Base-by-base conservation (phyloP, 2,888 invertebrate species). In the Allygus modestus region DNA sequence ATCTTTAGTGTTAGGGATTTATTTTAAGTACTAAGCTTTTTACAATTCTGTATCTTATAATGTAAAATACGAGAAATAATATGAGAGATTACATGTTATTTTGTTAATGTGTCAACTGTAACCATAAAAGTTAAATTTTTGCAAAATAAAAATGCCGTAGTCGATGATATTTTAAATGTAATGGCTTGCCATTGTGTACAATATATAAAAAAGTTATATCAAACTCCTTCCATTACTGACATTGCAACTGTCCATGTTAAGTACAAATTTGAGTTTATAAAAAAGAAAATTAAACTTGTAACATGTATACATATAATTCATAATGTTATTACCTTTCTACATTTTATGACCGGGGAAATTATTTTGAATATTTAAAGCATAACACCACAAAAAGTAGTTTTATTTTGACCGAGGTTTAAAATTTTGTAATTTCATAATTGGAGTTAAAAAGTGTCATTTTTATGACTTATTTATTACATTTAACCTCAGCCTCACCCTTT, bases 101-200 rank as follows among this genome's bases (percentile, higher is more conserved):
- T 54, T 54, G 23, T 54, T 54, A 54, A 23, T 54, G 54, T 46
- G 46, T 46, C 46, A 46, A 46, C 12, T 46, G 46, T 46, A 46
- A 46, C 17, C 12, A 46, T 46, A 46, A 46, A 37, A 15, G 37
- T 37, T 46, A 15, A 46, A 46, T 46, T 7, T 15, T 4, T 46
- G 46, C 37, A 37, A 37, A 37, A 15, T 11, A 17, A 46, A 46
- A 46, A 46, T 46, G 9, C 46, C 1, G 46, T 46, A 46, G 15
- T 37, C 37, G 37, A 46, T 15, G 46, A 46, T 15, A 46, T 46
- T 46, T 15, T 46, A 46, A 15, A 15, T 46, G 17, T 46, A 15
- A 46, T 46, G 12, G 37, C 9, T 15, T 46, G 46, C 46, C 46
- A 46, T 46, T 46, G 46, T 46, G 46, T 46, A 46, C 4, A 17